Evolutionary conservation across 2,113 vertebrate species (phyloP).

Genomic region (Centropus bengalensis): DNA sequence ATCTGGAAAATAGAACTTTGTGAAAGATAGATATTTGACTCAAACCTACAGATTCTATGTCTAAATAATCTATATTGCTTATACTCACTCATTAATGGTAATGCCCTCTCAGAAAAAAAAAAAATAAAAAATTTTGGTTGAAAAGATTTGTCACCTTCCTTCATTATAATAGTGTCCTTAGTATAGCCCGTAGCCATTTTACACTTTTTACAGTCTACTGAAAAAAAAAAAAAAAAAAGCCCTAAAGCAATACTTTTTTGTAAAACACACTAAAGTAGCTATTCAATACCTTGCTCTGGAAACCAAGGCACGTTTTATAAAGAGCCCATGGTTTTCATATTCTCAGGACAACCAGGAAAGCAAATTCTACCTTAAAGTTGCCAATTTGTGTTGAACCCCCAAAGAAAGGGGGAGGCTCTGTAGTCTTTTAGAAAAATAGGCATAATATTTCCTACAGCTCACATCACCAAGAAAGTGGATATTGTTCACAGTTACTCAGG

Average conservation of each 20-base stretch:
- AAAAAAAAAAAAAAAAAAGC: background rate
- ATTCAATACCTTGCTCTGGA: background rate
- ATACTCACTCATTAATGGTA: background rate
- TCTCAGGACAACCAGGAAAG: background rate
- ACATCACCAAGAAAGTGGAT: background rate
- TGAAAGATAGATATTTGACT: background rate
- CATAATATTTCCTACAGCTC: background rate
- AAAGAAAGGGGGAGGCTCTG: background rate
- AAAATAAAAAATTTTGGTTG: background rate
- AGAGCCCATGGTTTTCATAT: background rate
- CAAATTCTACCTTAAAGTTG: background rate
- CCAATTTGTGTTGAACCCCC: background rate
- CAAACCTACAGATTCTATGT: background rate
- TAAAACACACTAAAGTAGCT: background rate
- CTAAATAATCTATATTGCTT: background rate
- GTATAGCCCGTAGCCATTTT: background rate
- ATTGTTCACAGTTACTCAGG: background rate
- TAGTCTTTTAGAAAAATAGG: background rate
- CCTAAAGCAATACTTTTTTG: background rate
- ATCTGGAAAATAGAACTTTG: background rate
- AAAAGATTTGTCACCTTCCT: background rate
- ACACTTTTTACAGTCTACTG: background rate
- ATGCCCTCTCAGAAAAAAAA: background rate
- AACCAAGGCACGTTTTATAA: background rate
- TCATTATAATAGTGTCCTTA: background rate